A percentile compares a stretch with the other conserved stretches of the same genome.
These are phyloP conservation scores for Argyresthia goedartella DNA, from an alignment of 2,888 invertebrate genomes.

Conservation along the genomic window DNA sequence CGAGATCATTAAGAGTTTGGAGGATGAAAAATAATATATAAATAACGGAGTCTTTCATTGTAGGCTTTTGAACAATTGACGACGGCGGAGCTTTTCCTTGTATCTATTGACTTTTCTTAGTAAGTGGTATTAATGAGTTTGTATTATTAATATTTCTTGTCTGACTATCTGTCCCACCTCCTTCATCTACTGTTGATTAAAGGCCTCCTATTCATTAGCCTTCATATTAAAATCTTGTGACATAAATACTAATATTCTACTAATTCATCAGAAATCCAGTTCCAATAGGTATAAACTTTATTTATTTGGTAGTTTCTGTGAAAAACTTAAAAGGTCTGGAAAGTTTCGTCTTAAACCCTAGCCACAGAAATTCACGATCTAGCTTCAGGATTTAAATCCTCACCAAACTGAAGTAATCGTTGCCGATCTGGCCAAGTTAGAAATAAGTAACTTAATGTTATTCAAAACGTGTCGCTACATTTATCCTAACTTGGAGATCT, in stretches of 20 bases:
- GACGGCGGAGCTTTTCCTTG: not conserved
- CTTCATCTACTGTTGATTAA: not conserved
- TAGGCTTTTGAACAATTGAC: slow-evolving; percentile 26
- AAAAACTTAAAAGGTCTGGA: too few species aligned
- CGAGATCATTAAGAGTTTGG: slow-evolving; percentile 57
- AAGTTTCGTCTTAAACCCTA: not conserved
- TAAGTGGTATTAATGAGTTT: not conserved
- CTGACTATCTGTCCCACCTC: too few species aligned
- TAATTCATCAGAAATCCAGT: not conserved
- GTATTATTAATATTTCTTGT: not conserved
- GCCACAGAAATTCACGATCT: not conserved
- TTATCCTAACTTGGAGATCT: slow-evolving; percentile 60
- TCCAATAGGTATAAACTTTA: not conserved
- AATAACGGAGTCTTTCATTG: slow-evolving; percentile 36
- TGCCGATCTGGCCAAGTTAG: slow-evolving; percentile 28
- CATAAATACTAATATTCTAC: not conserved
- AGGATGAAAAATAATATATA: slow-evolving; percentile 53
- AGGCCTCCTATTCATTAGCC: not conserved
- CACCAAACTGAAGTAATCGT: slow-evolving; percentile 16
- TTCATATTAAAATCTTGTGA: not conserved
- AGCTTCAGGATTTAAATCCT: slow-evolving; percentile 29
- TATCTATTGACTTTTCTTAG: not conserved
- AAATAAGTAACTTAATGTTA: slow-evolving; percentile 48
- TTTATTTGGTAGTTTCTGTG: too few species aligned
- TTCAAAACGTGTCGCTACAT: slow-evolving; percentile 62